Percentiles rank a stretch among this genome's conserved stretches.
Evolutionary conservation across 2,888 invertebrate genomes (phyloP).

Genomic region (Abrostola triplasia): DNA sequence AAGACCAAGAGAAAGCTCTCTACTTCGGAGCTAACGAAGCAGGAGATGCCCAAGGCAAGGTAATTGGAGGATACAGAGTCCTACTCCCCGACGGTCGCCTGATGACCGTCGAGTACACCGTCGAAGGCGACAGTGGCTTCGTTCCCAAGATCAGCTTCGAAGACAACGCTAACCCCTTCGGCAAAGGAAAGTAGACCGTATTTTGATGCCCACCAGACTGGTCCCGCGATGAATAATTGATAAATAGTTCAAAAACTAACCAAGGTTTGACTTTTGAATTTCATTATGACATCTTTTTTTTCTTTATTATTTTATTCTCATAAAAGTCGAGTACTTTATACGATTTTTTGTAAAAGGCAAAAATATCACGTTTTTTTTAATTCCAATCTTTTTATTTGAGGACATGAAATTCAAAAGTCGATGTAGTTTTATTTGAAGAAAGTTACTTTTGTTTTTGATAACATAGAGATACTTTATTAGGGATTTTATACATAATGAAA

Average conservation of each 20-base stretch:
- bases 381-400: neutral
- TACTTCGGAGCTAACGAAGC: slow-evolving; percentile 91
- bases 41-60: slow-evolving; percentile 90
- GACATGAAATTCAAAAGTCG: slow-evolving; percentile 44
- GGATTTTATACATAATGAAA: neutral
- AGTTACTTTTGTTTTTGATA: slow-evolving; percentile 42
- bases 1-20: slow-evolving; percentile 90
- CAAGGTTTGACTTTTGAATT: slow-evolving; percentile 44
- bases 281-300: slow-evolving; percentile 17
- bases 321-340: slow-evolving; percentile 24
- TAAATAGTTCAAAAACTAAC: slow-evolving; percentile 48
- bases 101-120: slow-evolving; percentile 92
- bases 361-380: slow-evolving; percentile 23
- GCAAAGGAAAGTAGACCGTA: slow-evolving; percentile 73
- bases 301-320: slow-evolving; percentile 11
- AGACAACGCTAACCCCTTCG: slow-evolving; percentile 89
- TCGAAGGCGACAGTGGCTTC: slow-evolving; percentile 92
- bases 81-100: slow-evolving; percentile 91
- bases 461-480: neutral
- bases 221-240: slow-evolving; percentile 43
- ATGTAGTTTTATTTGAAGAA: slow-evolving; percentile 27
- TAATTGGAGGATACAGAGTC: slow-evolving; percentile 91
- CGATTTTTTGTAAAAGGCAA: slow-evolving; percentile 30
- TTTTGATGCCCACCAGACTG: slow-evolving; percentile 49
- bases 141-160: slow-evolving; percentile 91